Conservation (phyloP, 2,888 invertebrate species). For the Magallana nippona region DNA sequence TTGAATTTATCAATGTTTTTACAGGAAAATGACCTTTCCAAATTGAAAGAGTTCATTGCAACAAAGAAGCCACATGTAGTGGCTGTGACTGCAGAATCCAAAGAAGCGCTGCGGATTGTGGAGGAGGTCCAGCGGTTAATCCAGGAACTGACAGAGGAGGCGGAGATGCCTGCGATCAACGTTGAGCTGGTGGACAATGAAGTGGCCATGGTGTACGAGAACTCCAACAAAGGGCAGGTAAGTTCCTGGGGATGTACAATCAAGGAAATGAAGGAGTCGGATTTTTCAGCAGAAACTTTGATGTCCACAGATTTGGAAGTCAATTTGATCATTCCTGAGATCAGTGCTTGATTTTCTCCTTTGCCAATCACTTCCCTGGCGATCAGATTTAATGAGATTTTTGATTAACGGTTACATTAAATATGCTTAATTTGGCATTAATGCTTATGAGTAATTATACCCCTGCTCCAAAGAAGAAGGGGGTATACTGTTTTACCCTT, state of each 20-base stretch:
- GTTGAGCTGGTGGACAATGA: conserved; percentile 97
- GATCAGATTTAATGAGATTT: too few relatives aligned
- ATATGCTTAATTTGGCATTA: too few relatives aligned
- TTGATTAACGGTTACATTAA: too few relatives aligned
- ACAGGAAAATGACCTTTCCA: conserved; percentile 84
- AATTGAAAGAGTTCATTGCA: conserved; percentile 89
- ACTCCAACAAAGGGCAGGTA: conserved; percentile 90
- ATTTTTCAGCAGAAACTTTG: too few relatives aligned
- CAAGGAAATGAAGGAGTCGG: too few relatives aligned
- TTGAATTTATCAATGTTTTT: neutral
- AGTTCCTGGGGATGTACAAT: neutral
- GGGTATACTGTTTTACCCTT: too few relatives aligned
- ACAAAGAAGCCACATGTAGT: conserved; percentile 96
- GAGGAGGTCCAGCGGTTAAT: conserved; percentile 76
- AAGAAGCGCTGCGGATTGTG: conserved; percentile 82
- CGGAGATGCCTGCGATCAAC: conserved; percentile 90
- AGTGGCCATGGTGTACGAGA: conserved; percentile 93
- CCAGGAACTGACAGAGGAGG: conserved; percentile 83
- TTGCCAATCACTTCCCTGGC: too few relatives aligned
- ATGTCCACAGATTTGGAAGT: too few relatives aligned
- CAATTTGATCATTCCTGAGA: too few relatives aligned
- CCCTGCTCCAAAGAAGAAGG: too few relatives aligned
- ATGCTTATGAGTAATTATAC: too few relatives aligned
- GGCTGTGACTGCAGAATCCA: conserved; percentile 95
- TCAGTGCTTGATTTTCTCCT: too few relatives aligned